Evolutionary conservation across 1,140 invertebrate species (phyloP), one percentile per base, ranked within the genome.

Genomic region (Drosophila ohnishii): DNA sequence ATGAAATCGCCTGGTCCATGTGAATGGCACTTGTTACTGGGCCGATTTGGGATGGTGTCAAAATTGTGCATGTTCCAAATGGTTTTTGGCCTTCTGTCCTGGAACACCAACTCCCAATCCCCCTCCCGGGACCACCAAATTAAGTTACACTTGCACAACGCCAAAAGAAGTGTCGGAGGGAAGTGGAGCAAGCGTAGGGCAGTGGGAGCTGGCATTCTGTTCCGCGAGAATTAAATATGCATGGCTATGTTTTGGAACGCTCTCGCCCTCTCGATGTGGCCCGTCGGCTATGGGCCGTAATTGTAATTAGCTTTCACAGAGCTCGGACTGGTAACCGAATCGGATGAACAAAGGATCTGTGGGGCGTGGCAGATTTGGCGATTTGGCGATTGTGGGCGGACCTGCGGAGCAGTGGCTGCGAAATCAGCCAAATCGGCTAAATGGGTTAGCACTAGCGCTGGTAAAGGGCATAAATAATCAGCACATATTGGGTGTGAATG

Each of bases 21-120:
- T 50, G 66, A 44, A 70, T 71, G 67, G 66, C 86, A 87, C 83
- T 87, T 87, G 79, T 79, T 79, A 83, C 40, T 83, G 66, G 66
- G 25, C 44, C 35, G 47, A 42, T 47, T 35, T 48, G 53, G 35
- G 50, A 16, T 72, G 64, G 79, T 83, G 84, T 87, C 84, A 87
- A 88, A 87, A 87, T 83, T 87, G 84, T 83, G 66, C 67, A 88
- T 87, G 83, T 79, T 70, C 71, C 79, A 67, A 83, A 87, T 87
- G 79, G 83, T 59, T 88, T 86, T 82, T 79, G 79, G 78, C 72
- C 59, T 16, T 45, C 53, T 53, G 48, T 57, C 28, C 50, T 1
- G 39, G 22, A n/a, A 28, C 51, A 16, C 30, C n/a, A 22, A 22
- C 57, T 76, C 16, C 22, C 51, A 30, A 10, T 22, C 39, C 28